phyloP scores from a whole-genome alignment of 2,888 invertebrate genomes.

The Ophion obscuratus region DNA sequence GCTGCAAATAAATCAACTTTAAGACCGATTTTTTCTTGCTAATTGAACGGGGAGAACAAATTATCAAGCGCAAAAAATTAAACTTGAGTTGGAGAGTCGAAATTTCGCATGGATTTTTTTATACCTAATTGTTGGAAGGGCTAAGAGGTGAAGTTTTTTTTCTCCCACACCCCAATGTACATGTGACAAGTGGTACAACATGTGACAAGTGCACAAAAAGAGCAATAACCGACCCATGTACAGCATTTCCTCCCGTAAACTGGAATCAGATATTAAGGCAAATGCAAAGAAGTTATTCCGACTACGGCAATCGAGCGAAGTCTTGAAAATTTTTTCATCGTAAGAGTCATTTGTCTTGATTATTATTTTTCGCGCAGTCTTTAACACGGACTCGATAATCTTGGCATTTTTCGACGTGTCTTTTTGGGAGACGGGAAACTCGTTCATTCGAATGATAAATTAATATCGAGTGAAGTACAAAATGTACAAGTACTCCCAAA shows the following conservation, averaged over 20 bases:
- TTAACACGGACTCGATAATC: slow-evolving; percentile 2
- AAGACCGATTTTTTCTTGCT: not conserved
- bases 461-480: not conserved
- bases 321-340: slow-evolving; percentile 3
- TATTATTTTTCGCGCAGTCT: slow-evolving; percentile 26
- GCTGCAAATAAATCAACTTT: not conserved
- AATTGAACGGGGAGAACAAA: not conserved
- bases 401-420: slow-evolving; percentile 23
- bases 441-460: slow-evolving; percentile 22
- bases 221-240: not conserved
- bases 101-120: not conserved
- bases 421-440: slow-evolving; percentile 10
- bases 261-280: not conserved
- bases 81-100: not conserved
- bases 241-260: slow-evolving; percentile 9
- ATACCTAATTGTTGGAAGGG: no score
- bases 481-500: not conserved
- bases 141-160: not conserved
- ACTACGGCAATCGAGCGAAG: slow-evolving; percentile 1
- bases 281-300: slow-evolving; percentile 13
- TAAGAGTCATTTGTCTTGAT: slow-evolving; percentile 21
- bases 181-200: not conserved
- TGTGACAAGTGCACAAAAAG: not conserved
- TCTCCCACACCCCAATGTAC: not conserved
- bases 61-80: not conserved